Evolutionary conservation across 2,797 vertebrate genomes (phyloP).

Genomic region (Anniella stebbinsi): DNA sequence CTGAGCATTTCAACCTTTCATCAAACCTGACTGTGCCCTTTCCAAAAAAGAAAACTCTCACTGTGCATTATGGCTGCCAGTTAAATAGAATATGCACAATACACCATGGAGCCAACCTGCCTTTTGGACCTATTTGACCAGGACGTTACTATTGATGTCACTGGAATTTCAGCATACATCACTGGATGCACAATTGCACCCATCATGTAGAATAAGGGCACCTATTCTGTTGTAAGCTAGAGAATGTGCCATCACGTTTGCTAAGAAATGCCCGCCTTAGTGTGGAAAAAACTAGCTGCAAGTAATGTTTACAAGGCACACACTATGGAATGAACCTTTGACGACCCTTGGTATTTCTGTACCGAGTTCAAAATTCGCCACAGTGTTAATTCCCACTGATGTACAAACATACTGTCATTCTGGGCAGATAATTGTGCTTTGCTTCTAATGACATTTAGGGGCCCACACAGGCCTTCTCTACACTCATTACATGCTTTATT

Average conservation of each 20-base stretch:
- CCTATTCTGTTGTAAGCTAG: not conserved
- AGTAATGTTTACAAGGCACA: not conserved
- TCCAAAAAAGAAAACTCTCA: not conserved
- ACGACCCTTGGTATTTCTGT: conserved; percentile 58
- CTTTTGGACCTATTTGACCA: not conserved
- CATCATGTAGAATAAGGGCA: not conserved
- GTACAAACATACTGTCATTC: not conserved
- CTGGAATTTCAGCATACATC: not conserved
- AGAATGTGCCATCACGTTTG: not conserved
- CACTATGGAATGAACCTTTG: conserved; percentile 30
- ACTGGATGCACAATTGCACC: not conserved
- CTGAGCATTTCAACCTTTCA: not conserved
- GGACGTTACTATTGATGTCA: not conserved
- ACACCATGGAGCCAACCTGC: not conserved
- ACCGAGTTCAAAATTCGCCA: not conserved
- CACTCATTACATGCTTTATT: conserved; percentile 4
- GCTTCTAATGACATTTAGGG: conserved; percentile 45
- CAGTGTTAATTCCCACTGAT: conserved; percentile 4
- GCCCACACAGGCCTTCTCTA: not conserved
- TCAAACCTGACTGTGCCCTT: not conserved
- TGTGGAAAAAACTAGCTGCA: not conserved
- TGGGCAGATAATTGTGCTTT: conserved; percentile 6
- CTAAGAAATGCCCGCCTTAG: accelerated
- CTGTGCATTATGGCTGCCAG: not conserved
- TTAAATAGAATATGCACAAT: not conserved